Evolutionary conservation across 2,888 invertebrate genomes (phyloP).

Genomic region (Cepaea hortensis): DNA sequence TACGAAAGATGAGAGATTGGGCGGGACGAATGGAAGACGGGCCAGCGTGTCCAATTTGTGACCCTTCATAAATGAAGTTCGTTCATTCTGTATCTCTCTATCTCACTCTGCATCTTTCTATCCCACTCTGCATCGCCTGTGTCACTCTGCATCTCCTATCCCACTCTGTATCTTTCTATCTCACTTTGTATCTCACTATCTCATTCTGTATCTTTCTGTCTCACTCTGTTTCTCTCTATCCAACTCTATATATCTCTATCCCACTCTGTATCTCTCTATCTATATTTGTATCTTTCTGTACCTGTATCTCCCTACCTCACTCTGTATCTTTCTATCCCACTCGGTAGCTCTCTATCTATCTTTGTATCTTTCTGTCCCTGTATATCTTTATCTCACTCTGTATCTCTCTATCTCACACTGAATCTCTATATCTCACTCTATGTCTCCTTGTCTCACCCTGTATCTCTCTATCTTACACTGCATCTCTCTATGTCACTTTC

Average conservation of each 20-base stretch:
- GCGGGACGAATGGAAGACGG: too few relatives aligned
- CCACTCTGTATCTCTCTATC: too few relatives aligned
- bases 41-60: too few relatives aligned
- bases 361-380: neutral
- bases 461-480: neutral
- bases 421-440: neutral
- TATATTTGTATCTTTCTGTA: neutral
- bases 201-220: neutral
- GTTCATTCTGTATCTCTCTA: too few relatives aligned
- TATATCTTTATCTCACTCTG: neutral
- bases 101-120: neutral
- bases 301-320: neutral
- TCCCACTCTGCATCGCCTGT: too few relatives aligned
- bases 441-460: neutral
- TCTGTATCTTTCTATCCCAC: neutral
- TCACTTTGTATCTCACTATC: neutral
- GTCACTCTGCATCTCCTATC: too few relatives aligned
- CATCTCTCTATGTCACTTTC: neutral
- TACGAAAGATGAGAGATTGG: too few relatives aligned
- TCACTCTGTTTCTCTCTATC: neutral
- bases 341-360: neutral
- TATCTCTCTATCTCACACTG: neutral
- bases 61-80: too few relatives aligned
- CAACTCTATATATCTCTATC: too few relatives aligned
- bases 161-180: neutral